Evolutionary conservation across 2,113 vertebrate species (phyloP), one percentile per base, ranked within the genome.

Genomic region (Paradisaea rubra): DNA sequence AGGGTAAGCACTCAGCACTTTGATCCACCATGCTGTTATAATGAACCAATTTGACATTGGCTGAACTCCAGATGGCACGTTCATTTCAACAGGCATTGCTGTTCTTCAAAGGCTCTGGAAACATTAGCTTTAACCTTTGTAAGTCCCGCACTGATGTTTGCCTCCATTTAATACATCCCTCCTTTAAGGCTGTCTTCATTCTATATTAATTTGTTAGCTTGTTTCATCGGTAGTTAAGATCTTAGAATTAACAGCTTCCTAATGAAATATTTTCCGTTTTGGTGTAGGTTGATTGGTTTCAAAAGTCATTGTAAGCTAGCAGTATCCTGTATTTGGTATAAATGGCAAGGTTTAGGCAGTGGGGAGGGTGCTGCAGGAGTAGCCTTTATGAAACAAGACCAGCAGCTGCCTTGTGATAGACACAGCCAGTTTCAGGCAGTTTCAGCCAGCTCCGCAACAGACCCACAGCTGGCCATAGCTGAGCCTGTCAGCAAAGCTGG

Each of bases 391-490:
- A 73, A 24, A 25, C n/a, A 39, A 69, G 11, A 33, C 6, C 23
- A 59, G 39, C 31, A 87, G 37, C 20, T 45, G 25, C 33, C 41
- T 19, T 60, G 16, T 31, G 17, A 13, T 11, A 21, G 37, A 47
- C 12, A 19, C 21, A 27, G 22, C 2, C 27, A 7, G 4, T 23
- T 74, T n/a, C 8, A 47, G 9, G 25, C 0, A 0, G 1, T 6
- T 81, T 35, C 73, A 84, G 25, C 3, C 23, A 25, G 7, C 15
- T 60, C 41, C 1, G 1, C 2, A 3, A 15, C 5, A 33, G 27
- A 65, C 23, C 1, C 27, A 83, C 5, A 10, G 16, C n/a, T 10
- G 49, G 12, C 25, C 41, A 24, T 3, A 23, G 18, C 27, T 57
- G 37, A 61, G 11, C 7, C 27, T 54, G 66, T 18, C 31, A 65